Conservation (phyloP, 1,140 invertebrate species). For the Cyclina sinensis region DNA sequence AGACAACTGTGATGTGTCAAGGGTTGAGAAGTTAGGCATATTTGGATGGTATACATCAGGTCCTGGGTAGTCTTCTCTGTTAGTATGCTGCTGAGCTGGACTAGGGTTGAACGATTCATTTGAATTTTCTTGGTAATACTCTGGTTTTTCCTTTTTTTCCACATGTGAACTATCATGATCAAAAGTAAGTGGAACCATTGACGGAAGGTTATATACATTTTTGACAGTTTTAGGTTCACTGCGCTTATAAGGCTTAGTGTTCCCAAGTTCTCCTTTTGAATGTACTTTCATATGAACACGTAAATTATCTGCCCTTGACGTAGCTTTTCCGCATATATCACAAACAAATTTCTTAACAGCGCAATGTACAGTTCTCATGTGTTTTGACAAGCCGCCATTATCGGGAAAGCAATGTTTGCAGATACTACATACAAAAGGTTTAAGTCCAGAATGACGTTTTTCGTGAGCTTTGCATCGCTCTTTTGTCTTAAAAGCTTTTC, state of each 20-base stretch:
- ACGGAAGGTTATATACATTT: slow-evolving; percentile 14
- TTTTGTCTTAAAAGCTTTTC: slow-evolving; percentile 89
- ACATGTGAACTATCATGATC: background rate
- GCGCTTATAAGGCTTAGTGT: slow-evolving; percentile 17
- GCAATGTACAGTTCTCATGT: slow-evolving; percentile 83
- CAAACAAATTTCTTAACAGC: slow-evolving; percentile 82
- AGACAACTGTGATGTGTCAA: slow-evolving; percentile 34
- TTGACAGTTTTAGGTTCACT: slow-evolving; percentile 12
- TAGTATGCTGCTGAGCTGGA: background rate
- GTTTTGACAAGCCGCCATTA: slow-evolving; percentile 85
- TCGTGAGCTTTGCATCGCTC: slow-evolving; percentile 88
- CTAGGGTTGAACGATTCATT: background rate
- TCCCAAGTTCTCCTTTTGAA: slow-evolving; percentile 61
- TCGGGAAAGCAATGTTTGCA: slow-evolving; percentile 87
- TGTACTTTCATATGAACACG: slow-evolving; percentile 87
- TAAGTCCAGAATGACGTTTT: slow-evolving; percentile 87
- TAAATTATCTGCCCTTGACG: slow-evolving; percentile 87
- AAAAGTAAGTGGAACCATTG: background rate
- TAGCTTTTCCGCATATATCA: slow-evolving; percentile 87
- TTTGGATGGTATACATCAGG: slow-evolving; percentile 47
- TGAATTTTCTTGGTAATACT: slow-evolving; percentile 25
- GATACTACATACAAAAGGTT: slow-evolving; percentile 88
- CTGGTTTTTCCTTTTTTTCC: background rate
- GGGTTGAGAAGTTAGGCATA: slow-evolving; percentile 51
- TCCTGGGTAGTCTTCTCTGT: slow-evolving; percentile 6